Evolutionary conservation across 2,888 invertebrate species (phyloP).

Genomic region (Peribatodes rhomboidaria): DNA sequence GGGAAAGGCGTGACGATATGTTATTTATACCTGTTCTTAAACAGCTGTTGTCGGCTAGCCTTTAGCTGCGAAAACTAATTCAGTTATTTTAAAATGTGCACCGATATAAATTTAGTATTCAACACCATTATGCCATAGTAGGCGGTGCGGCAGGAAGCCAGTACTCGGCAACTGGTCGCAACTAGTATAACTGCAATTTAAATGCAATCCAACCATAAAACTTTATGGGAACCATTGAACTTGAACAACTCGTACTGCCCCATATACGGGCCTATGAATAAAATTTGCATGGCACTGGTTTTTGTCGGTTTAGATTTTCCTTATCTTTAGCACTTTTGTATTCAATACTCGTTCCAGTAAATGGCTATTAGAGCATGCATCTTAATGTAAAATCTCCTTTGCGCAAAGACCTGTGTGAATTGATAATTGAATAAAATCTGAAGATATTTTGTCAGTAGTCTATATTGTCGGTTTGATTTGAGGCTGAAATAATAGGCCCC

Average conservation of each 20-base stretch:
- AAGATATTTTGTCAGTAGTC: no score
- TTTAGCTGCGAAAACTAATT: no score
- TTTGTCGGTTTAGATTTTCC: not conserved
- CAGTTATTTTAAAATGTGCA: not conserved
- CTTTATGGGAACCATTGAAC: slow-evolving; percentile 42
- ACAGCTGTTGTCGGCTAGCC: no score
- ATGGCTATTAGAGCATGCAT: not conserved
- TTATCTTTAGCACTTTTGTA: slow-evolving; percentile 3
- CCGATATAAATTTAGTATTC: not conserved
- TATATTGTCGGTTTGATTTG: no score
- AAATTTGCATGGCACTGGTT: slow-evolving; percentile 25
- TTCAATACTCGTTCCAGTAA: not conserved
- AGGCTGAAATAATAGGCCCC: no score
- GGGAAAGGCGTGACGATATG: no score
- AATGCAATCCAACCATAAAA: slow-evolving; percentile 32
- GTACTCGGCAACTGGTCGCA: slow-evolving; percentile 12
- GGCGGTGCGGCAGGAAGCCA: slow-evolving; percentile 11
- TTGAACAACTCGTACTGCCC: slow-evolving; percentile 34
- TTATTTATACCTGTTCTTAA: no score
- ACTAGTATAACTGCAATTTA: slow-evolving; percentile 24
- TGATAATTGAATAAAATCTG: no score
- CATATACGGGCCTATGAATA: slow-evolving; percentile 24
- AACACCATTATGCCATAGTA: slow-evolving; percentile 2
- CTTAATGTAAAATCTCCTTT: no score
- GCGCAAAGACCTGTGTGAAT: no score